A percentile compares a stretch with the other conserved stretches of the same genome.
Evolutionary conservation across 2,797 vertebrate genomes (phyloP).

Genomic region (Ficedula albicollis): DNA sequence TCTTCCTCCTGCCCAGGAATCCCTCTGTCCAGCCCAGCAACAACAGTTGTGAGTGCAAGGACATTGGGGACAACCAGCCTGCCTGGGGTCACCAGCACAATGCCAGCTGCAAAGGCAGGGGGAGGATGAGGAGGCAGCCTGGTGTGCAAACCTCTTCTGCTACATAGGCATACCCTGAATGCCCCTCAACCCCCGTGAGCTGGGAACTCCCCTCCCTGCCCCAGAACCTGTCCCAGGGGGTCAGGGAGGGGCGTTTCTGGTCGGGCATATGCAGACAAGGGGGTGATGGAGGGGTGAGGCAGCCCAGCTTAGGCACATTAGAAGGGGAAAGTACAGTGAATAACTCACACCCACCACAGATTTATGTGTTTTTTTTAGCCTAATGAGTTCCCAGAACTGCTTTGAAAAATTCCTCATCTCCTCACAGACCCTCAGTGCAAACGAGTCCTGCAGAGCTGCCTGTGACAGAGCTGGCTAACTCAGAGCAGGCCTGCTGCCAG

Average conservation of each 20-base stretch:
- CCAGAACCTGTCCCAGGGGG: neutral
- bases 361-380: neutral
- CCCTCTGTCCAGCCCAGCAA: too few relatives aligned
- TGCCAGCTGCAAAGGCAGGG: rapidly evolving
- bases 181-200: rapidly evolving
- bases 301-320: rapidly evolving
- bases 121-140: neutral
- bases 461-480: neutral
- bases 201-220: neutral
- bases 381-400: neutral
- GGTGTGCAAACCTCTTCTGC: neutral
- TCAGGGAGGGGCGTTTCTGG: rapidly evolving
- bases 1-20: neutral
- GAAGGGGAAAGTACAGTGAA: neutral
- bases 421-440: rapidly evolving
- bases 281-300: neutral
- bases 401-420: neutral
- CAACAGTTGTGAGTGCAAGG: rapidly evolving
- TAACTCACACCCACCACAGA: neutral
- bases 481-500: rapidly evolving
- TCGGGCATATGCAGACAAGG: rapidly evolving
- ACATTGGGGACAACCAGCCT: rapidly evolving
- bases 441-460: rapidly evolving
- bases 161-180: rapidly evolving
- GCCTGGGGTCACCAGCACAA: rapidly evolving